Percentiles rank a stretch among this genome's conserved stretches.
Conservation (phyloP, 2,113 vertebrate species). For the Hoplias malabaricus region DNA sequence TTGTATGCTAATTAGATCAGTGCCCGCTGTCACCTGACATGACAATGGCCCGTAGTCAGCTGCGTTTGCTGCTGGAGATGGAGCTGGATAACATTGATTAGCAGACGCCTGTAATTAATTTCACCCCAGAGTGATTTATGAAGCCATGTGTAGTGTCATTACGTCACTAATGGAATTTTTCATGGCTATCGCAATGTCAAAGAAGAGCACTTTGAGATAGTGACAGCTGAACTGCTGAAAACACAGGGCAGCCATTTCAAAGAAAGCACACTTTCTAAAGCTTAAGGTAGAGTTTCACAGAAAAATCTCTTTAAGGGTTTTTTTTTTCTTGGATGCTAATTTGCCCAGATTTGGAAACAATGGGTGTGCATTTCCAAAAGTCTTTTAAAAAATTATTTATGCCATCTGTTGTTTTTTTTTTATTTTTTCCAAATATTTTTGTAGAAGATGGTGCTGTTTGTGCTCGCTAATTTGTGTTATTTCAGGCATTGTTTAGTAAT, state of each 20-base stretch:
- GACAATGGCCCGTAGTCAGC: slow-evolving; percentile 47
- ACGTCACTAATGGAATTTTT: slow-evolving; percentile 27
- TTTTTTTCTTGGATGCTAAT: neutral
- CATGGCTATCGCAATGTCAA: slow-evolving; percentile 4
- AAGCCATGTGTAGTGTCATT: slow-evolving; percentile 15
- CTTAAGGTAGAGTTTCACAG: slow-evolving; percentile 2
- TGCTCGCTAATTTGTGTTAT: neutral
- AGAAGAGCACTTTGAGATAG: slow-evolving; percentile 27
- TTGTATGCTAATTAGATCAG: slow-evolving; percentile 55
- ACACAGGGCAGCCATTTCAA: slow-evolving; percentile 12
- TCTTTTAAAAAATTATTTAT: neutral
- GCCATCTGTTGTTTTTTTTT: neutral
- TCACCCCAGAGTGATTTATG: slow-evolving; percentile 46
- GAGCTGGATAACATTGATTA: slow-evolving; percentile 46
- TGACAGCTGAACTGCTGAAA: neutral
- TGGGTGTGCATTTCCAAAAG: neutral
- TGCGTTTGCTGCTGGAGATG: slow-evolving; percentile 39
- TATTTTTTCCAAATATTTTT: neutral
- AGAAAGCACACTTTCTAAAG: neutral
- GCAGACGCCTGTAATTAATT: slow-evolving; percentile 45
- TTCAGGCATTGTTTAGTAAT: neutral
- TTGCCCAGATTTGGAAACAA: neutral
- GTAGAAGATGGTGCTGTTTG: neutral
- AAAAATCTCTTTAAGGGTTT: too few species aligned
- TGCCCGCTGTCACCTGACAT: slow-evolving; percentile 45